phyloP scores from a whole-genome alignment of 2,888 invertebrate species.

The Noctua janthe region DNA sequence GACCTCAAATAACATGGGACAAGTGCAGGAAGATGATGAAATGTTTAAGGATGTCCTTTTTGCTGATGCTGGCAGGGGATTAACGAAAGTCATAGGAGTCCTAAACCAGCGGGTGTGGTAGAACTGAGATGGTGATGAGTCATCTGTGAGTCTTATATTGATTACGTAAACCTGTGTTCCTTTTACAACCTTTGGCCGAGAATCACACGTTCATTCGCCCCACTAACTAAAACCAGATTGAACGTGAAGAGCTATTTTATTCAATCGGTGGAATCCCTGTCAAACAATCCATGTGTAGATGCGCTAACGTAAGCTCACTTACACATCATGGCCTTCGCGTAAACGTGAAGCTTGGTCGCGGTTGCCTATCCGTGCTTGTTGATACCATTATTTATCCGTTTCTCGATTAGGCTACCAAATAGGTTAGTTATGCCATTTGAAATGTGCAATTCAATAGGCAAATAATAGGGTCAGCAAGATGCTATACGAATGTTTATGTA shows the following conservation, averaged over 20 bases:
- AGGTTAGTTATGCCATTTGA: background rate
- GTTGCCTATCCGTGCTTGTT: conserved; percentile 3
- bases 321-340: too few relatives aligned
- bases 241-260: background rate
- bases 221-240: background rate
- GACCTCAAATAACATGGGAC: too few relatives aligned
- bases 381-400: background rate
- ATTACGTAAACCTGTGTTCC: background rate
- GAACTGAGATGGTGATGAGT: background rate
- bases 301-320: background rate
- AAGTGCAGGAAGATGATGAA: too few relatives aligned
- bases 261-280: background rate
- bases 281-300: background rate
- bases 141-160: background rate
- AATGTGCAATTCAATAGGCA: conserved; percentile 14
- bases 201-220: background rate
- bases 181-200: background rate
- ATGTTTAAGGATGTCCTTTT: background rate
- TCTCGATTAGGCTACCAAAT: background rate
- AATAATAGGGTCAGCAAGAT: background rate
- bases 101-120: background rate
- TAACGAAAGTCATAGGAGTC: background rate
- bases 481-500: too few relatives aligned
- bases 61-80: background rate
- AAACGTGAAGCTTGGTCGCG: background rate